These are phyloP conservation scores for Campaea margaritaria DNA, from an alignment of 2,888 invertebrate species.

Conservation along the genomic window DNA sequence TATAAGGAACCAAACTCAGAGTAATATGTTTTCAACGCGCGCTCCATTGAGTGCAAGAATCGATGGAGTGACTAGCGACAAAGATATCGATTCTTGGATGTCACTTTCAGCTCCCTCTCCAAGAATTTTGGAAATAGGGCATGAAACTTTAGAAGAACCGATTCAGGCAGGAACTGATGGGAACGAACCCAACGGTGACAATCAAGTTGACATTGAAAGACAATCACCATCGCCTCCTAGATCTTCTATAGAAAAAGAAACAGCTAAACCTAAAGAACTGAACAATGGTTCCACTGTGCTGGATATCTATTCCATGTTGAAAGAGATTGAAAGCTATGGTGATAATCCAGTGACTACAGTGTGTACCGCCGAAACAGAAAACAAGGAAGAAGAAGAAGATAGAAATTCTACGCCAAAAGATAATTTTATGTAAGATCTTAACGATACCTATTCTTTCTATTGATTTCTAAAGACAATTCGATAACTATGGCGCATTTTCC, in stretches of 20 bases:
- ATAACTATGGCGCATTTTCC: slow-evolving; percentile 47
- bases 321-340: slow-evolving; percentile 79
- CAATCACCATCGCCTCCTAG: slow-evolving; percentile 23
- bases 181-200: slow-evolving; percentile 30
- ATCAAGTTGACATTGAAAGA: slow-evolving; percentile 36
- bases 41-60: slow-evolving; percentile 74
- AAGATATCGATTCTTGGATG: slow-evolving; percentile 83
- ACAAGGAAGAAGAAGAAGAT: slow-evolving; percentile 57
- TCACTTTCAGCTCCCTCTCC: slow-evolving; percentile 75
- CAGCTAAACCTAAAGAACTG: slow-evolving; percentile 58
- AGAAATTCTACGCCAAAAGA: slow-evolving; percentile 65
- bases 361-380: slow-evolving; percentile 50
- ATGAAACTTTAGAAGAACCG: slow-evolving; percentile 23
- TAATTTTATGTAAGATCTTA: slow-evolving; percentile 70
- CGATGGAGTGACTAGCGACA: slow-evolving; percentile 74
- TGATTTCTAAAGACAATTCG: not conserved
- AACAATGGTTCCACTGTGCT: slow-evolving; percentile 72
- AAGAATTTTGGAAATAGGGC: slow-evolving; percentile 57
- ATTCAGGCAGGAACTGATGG: slow-evolving; percentile 37
- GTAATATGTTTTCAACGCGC: slow-evolving; percentile 58
- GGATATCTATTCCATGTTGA: slow-evolving; percentile 82
- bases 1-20: slow-evolving; percentile 64
- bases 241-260: slow-evolving; percentile 44
- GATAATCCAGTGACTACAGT: slow-evolving; percentile 70
- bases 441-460: not conserved